Evolutionary conservation across 1,140 invertebrate genomes (phyloP).

Genomic region (Ylistrum balloti): DNA sequence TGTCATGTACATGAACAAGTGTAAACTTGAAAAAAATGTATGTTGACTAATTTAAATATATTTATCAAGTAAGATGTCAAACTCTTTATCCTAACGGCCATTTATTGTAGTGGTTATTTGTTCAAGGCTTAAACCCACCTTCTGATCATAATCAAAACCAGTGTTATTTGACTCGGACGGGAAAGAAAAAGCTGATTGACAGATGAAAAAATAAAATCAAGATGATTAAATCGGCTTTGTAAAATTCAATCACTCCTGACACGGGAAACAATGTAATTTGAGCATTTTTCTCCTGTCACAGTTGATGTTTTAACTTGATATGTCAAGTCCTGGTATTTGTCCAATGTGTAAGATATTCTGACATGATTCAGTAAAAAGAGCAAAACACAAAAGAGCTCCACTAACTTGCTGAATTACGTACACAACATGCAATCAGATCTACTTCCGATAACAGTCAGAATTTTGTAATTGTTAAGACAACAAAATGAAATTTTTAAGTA

Average conservation of each 20-base stretch:
- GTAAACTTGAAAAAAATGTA: no score
- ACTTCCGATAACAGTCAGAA: not conserved
- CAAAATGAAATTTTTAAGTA: not conserved
- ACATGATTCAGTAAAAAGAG: constrained; percentile 21
- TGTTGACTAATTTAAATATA: not conserved
- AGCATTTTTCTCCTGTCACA: not conserved
- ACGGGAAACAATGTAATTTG: constrained; percentile 1
- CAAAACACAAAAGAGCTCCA: not conserved
- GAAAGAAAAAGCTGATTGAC: constrained; percentile 18
- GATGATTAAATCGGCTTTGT: not conserved
- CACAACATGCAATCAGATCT: constrained; percentile 16
- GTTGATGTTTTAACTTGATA: not conserved
- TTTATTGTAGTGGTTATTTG: not conserved
- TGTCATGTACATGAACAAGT: no score
- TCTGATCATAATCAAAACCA: not conserved
- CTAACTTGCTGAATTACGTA: not conserved
- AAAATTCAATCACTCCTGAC: constrained; percentile 6
- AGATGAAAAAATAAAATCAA: constrained; percentile 27
- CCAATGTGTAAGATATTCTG: not conserved
- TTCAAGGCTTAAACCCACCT: not conserved
- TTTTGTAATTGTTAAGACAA: not conserved
- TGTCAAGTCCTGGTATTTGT: not conserved
- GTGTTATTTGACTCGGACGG: not conserved
- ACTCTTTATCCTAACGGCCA: not conserved
- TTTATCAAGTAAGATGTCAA: not conserved